Conservation (phyloP, 2,888 invertebrate genomes). For the Tetheella fluctuosa region DNA sequence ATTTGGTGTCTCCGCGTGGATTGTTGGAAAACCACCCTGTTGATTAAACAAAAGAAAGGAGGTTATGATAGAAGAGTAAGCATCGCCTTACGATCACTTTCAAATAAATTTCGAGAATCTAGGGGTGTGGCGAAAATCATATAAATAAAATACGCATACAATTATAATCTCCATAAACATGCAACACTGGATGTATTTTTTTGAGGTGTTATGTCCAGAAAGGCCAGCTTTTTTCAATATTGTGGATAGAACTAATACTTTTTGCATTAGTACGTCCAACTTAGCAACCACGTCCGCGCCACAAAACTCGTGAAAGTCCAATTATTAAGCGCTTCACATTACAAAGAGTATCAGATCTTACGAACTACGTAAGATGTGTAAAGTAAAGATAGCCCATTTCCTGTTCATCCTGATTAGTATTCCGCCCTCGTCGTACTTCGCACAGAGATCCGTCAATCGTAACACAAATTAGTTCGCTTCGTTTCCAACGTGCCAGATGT, state of each 20-base stretch:
- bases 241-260: neutral
- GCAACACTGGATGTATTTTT: too few relatives aligned
- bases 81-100: too few relatives aligned
- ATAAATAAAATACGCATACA: too few relatives aligned
- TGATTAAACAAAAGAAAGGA: too few relatives aligned
- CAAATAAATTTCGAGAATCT: too few relatives aligned
- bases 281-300: neutral
- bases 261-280: neutral
- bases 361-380: neutral
- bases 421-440: neutral
- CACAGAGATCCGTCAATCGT: slow-evolving; percentile 7
- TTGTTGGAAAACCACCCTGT: too few relatives aligned
- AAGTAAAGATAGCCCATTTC: neutral
- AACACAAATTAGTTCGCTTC: slow-evolving; percentile 7
- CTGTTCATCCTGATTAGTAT: neutral
- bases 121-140: too few relatives aligned
- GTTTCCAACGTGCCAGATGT: slow-evolving; percentile 2
- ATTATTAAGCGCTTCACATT: slow-evolving; percentile 1
- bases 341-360: slow-evolving; percentile 7
- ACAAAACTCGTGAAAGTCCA: neutral
- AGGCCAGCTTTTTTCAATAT: too few relatives aligned
- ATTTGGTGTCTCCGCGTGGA: too few relatives aligned
- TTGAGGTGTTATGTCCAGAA: too few relatives aligned
- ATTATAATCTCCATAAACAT: too few relatives aligned
- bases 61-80: too few relatives aligned